These are phyloP conservation scores for Parapsyche elsis DNA, from an alignment of 1,140 invertebrate species.

Conservation along the genomic window DNA sequence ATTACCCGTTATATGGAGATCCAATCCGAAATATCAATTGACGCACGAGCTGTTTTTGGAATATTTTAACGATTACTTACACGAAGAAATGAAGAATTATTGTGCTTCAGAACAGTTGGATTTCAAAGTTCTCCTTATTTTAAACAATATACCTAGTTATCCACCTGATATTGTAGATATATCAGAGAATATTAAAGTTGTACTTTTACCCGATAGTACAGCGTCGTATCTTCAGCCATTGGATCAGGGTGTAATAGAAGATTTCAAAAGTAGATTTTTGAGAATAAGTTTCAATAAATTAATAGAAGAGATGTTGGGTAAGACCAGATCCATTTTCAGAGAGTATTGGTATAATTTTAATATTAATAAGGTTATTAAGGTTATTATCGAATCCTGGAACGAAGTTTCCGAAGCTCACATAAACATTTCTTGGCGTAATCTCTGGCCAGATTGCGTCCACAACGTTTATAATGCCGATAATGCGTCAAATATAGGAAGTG, in stretches of 20 bases:
- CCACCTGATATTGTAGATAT: constrained; percentile 4
- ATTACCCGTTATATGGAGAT: constrained; percentile 60
- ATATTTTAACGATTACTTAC: constrained; percentile 45
- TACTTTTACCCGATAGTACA: constrained; percentile 58
- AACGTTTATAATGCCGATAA: too few relatives aligned
- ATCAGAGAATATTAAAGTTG: constrained; percentile 53
- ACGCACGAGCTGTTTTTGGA: constrained; percentile 59
- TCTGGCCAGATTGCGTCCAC: background rate
- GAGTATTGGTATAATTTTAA: constrained; percentile 5
- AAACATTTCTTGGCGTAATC: background rate
- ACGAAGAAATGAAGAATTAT: background rate
- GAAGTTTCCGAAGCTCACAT: background rate
- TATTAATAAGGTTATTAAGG: background rate
- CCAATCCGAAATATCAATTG: constrained; percentile 61
- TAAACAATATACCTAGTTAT: background rate
- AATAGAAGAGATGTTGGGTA: background rate
- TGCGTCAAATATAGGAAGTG: background rate
- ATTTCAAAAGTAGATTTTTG: constrained; percentile 60
- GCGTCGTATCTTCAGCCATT: constrained; percentile 60
- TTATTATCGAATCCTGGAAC: background rate
- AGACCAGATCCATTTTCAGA: background rate
- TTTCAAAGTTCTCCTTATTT: background rate
- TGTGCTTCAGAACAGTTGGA: background rate
- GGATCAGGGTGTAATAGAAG: constrained; percentile 59
- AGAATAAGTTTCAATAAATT: background rate